A percentile compares a stretch with the other conserved stretches of the same genome.
phyloP scores from a whole-genome alignment of 2,888 invertebrate genomes.

The Eristalis tenax region DNA sequence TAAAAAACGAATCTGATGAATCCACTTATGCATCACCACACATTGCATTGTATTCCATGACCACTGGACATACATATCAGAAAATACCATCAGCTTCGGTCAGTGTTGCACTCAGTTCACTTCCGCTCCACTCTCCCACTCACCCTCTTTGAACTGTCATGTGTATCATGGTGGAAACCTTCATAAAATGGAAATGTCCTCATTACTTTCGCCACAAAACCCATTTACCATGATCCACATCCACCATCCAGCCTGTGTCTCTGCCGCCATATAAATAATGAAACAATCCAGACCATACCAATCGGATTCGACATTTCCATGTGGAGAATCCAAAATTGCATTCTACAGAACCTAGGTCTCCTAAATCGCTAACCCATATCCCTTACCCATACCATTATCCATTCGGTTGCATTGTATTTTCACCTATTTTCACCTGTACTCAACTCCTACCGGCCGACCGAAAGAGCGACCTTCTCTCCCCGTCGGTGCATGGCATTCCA shows the following conservation, averaged over 20 bases:
- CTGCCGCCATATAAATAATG: conserved; percentile 31
- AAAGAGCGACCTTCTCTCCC: too few relatives aligned
- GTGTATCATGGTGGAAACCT: not conserved
- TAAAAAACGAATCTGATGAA: not conserved
- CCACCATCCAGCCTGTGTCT: not conserved
- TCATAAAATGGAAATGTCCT: conserved; percentile 21
- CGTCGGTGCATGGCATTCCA: conserved; percentile 4
- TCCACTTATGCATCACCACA: not conserved
- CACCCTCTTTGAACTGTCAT: not conserved
- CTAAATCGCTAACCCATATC: conserved; percentile 68
- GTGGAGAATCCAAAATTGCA: conserved; percentile 59
- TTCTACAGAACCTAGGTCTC: conserved; percentile 53
- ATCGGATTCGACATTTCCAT: conserved; percentile 53
- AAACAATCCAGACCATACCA: conserved; percentile 51
- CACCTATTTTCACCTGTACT: conserved; percentile 30
- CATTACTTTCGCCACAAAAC: conserved; percentile 26
- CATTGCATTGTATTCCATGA: too few relatives aligned
- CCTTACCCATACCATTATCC: conserved; percentile 1
- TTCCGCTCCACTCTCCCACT: not conserved
- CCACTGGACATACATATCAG: too few relatives aligned
- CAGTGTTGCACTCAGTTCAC: not conserved
- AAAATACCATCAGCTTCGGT: not conserved
- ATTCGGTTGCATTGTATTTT: conserved; percentile 19
- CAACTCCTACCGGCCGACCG: conserved; percentile 20
- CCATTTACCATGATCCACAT: conserved; percentile 8